Evolutionary conservation across 1,140 invertebrate genomes (phyloP).

Genomic region (Macrotrachela quadricornifera): DNA sequence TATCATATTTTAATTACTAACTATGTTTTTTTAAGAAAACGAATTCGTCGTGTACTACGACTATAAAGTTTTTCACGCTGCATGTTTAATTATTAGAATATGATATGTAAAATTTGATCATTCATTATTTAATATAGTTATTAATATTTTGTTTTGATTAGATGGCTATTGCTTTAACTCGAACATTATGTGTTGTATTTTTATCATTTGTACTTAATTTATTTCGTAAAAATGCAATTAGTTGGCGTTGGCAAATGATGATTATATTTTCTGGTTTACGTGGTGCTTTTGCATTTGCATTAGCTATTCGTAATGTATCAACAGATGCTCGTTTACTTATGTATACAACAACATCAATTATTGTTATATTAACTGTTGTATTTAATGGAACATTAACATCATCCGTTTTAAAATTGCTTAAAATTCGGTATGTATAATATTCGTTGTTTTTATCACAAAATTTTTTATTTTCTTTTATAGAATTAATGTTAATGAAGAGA

Average conservation of each 20-base stretch:
- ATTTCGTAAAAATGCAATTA: constrained; percentile 60
- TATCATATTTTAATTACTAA: too few relatives aligned
- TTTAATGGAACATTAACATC: constrained; percentile 74
- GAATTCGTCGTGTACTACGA: too few relatives aligned
- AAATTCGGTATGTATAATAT: constrained; percentile 13
- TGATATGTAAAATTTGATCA: constrained; percentile 9
- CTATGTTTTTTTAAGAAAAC: too few relatives aligned
- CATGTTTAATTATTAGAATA: too few relatives aligned
- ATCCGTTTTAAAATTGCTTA: constrained; percentile 68
- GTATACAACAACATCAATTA: constrained; percentile 76
- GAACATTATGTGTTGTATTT: constrained; percentile 81
- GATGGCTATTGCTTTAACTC: constrained; percentile 59
- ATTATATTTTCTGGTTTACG: constrained; percentile 34
- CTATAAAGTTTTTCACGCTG: too few relatives aligned
- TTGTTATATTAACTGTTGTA: constrained; percentile 82
- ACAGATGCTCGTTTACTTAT: constrained; percentile 59
- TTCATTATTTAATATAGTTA: constrained; percentile 6
- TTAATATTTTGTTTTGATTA: constrained; percentile 23
- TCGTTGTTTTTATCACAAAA: too few relatives aligned
- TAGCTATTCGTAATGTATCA: constrained; percentile 84
- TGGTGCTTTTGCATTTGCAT: constrained; percentile 91
- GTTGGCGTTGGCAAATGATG: not conserved
- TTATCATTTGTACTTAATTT: constrained; percentile 79
- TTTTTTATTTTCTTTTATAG: not conserved
- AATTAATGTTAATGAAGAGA: not conserved